Evolutionary conservation across 2,888 invertebrate species (phyloP).

Genomic region (Drosophila seclusa): DNA sequence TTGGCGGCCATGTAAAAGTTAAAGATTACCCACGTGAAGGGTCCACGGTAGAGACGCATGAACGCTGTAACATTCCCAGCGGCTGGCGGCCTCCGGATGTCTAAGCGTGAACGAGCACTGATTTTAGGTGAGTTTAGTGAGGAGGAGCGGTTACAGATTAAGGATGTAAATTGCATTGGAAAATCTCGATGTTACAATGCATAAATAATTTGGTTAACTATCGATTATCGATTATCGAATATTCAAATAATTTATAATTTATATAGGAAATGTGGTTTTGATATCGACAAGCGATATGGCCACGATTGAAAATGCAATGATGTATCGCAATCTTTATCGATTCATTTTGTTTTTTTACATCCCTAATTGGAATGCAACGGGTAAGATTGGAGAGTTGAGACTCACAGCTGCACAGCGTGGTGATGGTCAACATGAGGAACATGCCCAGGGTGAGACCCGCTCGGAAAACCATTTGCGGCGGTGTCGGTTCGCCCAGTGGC

Average conservation of each 20-base stretch:
- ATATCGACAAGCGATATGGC: neutral
- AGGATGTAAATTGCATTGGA: conserved; percentile 4
- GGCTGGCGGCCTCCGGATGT: conserved; percentile 47
- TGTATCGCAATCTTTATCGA: conserved; percentile 10
- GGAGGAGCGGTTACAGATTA: neutral
- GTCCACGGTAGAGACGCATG: conserved; percentile 95
- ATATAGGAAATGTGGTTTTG: neutral
- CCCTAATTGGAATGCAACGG: neutral
- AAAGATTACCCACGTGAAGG: conserved; percentile 94
- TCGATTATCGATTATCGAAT: neutral
- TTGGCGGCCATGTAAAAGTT: conserved; percentile 97
- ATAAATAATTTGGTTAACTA: too few species aligned
- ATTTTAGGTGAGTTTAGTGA: conserved; percentile 24
- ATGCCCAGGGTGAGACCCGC: conserved; percentile 97
- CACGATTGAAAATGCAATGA: neutral
- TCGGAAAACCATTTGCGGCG: conserved; percentile 97
- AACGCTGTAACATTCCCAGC: conserved; percentile 86
- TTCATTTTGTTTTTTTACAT: neutral
- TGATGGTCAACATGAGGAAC: conserved; percentile 92
- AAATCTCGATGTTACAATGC: neutral
- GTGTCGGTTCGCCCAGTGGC: conserved; percentile 93
- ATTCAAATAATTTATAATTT: neutral
- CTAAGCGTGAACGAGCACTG: conserved; percentile 31
- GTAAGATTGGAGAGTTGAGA: neutral
- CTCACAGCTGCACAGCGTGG: conserved; percentile 92